phyloP scores from a whole-genome alignment of 1,140 invertebrate species.

The Drosophila baimaii region DNA sequence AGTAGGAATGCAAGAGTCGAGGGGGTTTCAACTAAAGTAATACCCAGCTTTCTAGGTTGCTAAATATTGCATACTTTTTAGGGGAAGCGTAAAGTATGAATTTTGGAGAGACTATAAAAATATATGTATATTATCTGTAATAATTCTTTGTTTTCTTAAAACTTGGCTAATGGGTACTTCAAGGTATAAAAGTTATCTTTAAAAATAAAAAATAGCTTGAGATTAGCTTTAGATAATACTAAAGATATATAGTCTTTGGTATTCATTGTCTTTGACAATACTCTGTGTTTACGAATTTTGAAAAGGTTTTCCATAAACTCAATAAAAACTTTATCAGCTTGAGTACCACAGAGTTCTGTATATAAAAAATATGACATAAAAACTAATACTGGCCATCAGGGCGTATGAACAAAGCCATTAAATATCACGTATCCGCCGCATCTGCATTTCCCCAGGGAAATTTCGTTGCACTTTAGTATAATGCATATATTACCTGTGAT shows the following conservation, averaged over 20 bases:
- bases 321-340: background rate
- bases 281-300: background rate
- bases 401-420: conserved; percentile 32
- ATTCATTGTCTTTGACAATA: too few relatives aligned
- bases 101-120: background rate
- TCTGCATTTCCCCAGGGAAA: conserved; percentile 7
- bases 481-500: conserved; percentile 26
- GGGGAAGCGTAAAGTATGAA: background rate
- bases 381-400: conserved; percentile 2
- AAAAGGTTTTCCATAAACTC: background rate
- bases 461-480: conserved; percentile 17
- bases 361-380: background rate
- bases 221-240: too few relatives aligned
- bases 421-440: conserved; percentile 60
- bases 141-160: background rate
- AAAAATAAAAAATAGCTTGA: too few relatives aligned
- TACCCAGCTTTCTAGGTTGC: too few relatives aligned
- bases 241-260: too few relatives aligned
- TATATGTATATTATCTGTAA: background rate
- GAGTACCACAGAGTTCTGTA: background rate
- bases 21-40: background rate
- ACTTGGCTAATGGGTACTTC: too few relatives aligned
- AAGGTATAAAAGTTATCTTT: background rate
- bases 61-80: background rate
- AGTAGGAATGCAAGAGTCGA: background rate